Evolutionary conservation across 2,113 vertebrate species (phyloP).

Genomic region (Sebastes fasciatus): DNA sequence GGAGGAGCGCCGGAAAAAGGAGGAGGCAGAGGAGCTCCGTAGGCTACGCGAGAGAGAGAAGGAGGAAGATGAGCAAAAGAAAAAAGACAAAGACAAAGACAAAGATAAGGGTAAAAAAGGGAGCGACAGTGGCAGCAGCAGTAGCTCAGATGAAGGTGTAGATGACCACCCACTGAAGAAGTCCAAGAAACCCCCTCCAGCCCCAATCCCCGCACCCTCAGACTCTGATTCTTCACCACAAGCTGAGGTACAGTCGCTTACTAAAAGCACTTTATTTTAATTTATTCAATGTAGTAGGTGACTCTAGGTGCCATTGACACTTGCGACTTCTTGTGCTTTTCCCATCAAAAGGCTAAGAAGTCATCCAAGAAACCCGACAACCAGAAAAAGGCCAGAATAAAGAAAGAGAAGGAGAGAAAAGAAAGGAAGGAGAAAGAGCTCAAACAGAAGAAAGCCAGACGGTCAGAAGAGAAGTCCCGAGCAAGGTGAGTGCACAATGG

Average conservation of each 20-base stretch:
- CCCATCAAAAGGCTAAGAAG: constrained; percentile 87
- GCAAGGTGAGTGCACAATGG: constrained; percentile 82
- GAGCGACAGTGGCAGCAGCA: constrained; percentile 80
- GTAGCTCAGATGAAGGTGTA: constrained; percentile 85
- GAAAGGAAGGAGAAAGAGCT: constrained; percentile 80
- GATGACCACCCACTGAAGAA: constrained; percentile 89
- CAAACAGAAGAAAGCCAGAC: constrained; percentile 80
- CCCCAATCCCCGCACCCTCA: constrained; percentile 86
- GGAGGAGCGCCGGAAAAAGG: constrained; percentile 92
- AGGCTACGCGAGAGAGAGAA: constrained; percentile 91
- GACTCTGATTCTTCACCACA: constrained; percentile 87
- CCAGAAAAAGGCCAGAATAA: constrained; percentile 86
- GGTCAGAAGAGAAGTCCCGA: constrained; percentile 88
- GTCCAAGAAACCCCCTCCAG: constrained; percentile 86
- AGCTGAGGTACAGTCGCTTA: constrained; percentile 67
- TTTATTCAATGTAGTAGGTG: background rate
- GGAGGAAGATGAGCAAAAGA: constrained; percentile 91
- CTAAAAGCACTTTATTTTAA: background rate
- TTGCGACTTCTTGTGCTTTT: background rate
- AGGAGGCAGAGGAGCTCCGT: constrained; percentile 95
- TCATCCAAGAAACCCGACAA: constrained; percentile 86
- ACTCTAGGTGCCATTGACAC: background rate
- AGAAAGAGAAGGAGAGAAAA: constrained; percentile 90
- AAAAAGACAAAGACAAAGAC: constrained; percentile 87
- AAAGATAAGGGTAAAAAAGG: constrained; percentile 85